Conservation (phyloP, 2,888 invertebrate species). For the Acanthosoma haemorrhoidale region DNA sequence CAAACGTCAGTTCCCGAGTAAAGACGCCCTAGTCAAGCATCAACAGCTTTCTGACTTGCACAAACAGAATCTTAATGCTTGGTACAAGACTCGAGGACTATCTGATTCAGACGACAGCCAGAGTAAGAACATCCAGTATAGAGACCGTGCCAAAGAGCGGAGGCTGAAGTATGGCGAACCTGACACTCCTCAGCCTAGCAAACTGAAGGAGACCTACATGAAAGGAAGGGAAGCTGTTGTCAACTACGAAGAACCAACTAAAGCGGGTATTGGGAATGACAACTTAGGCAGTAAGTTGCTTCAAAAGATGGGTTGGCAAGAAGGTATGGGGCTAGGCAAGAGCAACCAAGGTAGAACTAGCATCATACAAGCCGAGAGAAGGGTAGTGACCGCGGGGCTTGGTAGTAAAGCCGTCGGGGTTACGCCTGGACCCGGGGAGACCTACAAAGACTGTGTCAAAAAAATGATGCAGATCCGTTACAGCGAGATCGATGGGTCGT, state of each 20-base stretch:
- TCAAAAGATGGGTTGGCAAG: constrained; percentile 99
- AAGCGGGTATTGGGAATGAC: constrained; percentile 70
- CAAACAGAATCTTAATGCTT: constrained; percentile 71
- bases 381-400: constrained; percentile 74
- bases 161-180: constrained; percentile 88
- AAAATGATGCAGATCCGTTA: constrained; percentile 84
- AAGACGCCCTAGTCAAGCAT: constrained; percentile 84
- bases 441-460: constrained; percentile 83
- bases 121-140: constrained; percentile 56
- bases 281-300: constrained; percentile 92
- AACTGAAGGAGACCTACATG: constrained; percentile 66
- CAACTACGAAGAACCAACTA: constrained; percentile 53
- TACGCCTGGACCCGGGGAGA: constrained; percentile 73
- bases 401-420: constrained; percentile 76
- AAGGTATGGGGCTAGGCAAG: constrained; percentile 92
- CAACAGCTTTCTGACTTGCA: constrained; percentile 90
- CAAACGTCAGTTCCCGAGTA: constrained; percentile 86
- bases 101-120: constrained; percentile 49
- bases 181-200: constrained; percentile 68
- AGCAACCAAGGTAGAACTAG: constrained; percentile 87
- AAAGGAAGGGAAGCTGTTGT: constrained; percentile 51
- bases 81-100: constrained; percentile 50
- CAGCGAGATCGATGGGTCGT: constrained; percentile 53
- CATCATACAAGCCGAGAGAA: constrained; percentile 72
- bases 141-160: constrained; percentile 94